Base-by-base conservation (phyloP, 2,797 vertebrate species). In the Pteronotus mesoamericanus region DNA sequence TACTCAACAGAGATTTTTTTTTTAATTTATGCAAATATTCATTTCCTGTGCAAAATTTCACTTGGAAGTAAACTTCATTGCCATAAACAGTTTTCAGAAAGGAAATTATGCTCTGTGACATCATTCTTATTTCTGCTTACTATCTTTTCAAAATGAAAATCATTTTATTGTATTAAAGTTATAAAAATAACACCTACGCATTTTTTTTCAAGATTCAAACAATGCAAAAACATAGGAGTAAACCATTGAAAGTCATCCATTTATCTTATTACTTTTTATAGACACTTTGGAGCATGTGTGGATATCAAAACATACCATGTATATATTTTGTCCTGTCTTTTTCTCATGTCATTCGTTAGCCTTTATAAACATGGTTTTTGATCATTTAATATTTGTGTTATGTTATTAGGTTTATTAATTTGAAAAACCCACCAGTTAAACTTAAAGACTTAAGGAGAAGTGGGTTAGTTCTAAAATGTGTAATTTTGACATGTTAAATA, bases 91-190 rank as follows among this genome's bases (percentile, higher is more conserved):
- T 61, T 66, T 57, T 39, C 21, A 51, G 53, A 57, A 64, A 48
- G 11, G 39, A 79, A 82, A 71, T 42, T 9, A 1, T 24, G 29
- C 61, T 29, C 53, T 80, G 0, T 61, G 22, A 26, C n/a, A 51
- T 64, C n/a, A 26, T 71, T 89, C 39, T 89, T 53, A 53, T 18
- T 74, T 75, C 44, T 79, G 11, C 8, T 48, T 82, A 34, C 59
- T 86, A 83, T 51, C 26, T 69, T 93, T 89, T 74, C 61, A 34
- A 86, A 94, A 69, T 55, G n/a, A 86, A 95, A 61, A 74, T 34
- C 51, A 34, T 18, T 66, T 53, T n/a, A 39, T 29, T 88, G 59
- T 15, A 42, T 80, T 59, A 48, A 34, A 37, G n/a, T 59, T 71
- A 22, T 46, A 22, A 78, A 95, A 90, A 42, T 21, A 59, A 83